Evolutionary conservation across 2,888 invertebrate genomes (phyloP).

Genomic region (Acleris emargana): DNA sequence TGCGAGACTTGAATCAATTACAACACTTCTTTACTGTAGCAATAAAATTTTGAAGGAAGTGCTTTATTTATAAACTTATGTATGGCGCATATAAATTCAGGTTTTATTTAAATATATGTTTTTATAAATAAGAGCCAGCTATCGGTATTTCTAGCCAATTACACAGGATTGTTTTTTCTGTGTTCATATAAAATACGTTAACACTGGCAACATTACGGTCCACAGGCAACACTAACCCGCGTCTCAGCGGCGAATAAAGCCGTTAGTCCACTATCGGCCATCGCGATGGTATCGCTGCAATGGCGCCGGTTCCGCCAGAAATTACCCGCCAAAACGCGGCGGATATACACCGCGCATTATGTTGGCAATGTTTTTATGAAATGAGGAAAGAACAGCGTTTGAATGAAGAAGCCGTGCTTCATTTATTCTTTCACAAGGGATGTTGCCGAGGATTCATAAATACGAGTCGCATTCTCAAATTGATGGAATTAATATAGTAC

Average conservation of each 20-base stretch:
- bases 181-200: not conserved
- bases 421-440: too few species aligned
- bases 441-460: too few species aligned
- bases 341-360: not conserved
- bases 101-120: too few species aligned
- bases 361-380: not conserved
- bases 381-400: not conserved
- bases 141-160: too few species aligned
- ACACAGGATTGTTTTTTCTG: too few species aligned
- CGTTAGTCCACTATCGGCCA: constrained; percentile 22
- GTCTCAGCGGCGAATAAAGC: constrained; percentile 21
- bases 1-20: constrained; percentile 1
- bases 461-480: too few species aligned
- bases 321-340: constrained; percentile 1
- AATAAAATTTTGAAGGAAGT: not conserved
- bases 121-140: too few species aligned
- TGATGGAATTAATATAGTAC: too few species aligned
- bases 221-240: constrained; percentile 1
- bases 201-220: not conserved
- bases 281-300: constrained; percentile 23
- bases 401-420: not conserved
- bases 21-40: not conserved
- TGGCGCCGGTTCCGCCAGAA: constrained; percentile 3
- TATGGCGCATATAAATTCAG: too few species aligned
- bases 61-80: too few species aligned